These are phyloP conservation scores for Meghimatium bilineatum DNA, from an alignment of 2,888 invertebrate species.

Conservation along the genomic window DNA sequence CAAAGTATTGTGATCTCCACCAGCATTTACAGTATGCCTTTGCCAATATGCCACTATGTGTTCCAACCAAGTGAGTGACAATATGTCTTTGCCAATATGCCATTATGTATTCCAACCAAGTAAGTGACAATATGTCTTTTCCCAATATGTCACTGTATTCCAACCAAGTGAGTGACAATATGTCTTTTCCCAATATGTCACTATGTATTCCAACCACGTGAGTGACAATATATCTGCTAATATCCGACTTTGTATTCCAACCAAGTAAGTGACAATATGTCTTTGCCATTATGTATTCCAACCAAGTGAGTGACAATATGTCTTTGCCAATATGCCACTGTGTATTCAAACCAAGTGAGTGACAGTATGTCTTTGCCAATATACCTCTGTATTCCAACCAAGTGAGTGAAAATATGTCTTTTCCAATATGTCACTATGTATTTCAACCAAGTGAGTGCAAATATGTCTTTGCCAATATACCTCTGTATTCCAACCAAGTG, in stretches of 20 bases:
- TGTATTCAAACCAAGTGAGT: no score
- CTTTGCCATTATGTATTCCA: neutral
- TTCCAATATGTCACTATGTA: neutral
- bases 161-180: slow-evolving; percentile 8
- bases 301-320: slow-evolving; percentile 9
- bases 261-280: neutral
- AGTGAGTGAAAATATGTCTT: slow-evolving; percentile 15
- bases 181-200: neutral
- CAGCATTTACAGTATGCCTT: slow-evolving; percentile 19
- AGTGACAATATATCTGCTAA: neutral
- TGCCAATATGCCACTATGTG: slow-evolving; percentile 2
- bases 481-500: no score
- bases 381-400: no score
- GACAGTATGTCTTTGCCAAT: no score
- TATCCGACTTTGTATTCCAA: no score
- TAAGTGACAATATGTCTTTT: neutral
- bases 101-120: slow-evolving; percentile 20
- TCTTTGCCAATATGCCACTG: slow-evolving; percentile 1
- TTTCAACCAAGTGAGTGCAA: no score
- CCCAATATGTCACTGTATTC: neutral
- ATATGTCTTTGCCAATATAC: no score
- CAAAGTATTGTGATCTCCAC: neutral
- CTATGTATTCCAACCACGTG: slow-evolving; percentile 24
- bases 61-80: slow-evolving; percentile 6
- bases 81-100: slow-evolving; percentile 11